Conservation (phyloP, 1,140 invertebrate genomes). For the Dendroctonus valens region DNA sequence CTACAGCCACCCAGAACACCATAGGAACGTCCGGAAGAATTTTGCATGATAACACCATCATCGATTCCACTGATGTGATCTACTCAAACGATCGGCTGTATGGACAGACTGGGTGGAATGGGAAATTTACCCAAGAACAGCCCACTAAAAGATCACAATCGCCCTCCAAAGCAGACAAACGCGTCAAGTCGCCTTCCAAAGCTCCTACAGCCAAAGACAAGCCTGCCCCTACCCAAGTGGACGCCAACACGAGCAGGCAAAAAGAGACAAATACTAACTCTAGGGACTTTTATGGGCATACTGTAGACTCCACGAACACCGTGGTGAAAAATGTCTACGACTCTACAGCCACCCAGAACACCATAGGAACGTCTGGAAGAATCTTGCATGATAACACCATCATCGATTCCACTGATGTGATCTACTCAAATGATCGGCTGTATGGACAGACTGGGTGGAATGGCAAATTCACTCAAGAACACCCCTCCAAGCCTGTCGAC, state of each 20-base stretch:
- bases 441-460: constrained; percentile 46
- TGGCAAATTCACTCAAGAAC: constrained; percentile 40
- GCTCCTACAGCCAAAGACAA: constrained; percentile 11
- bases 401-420: constrained; percentile 40
- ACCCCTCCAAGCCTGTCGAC: constrained; percentile 7
- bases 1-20: constrained; percentile 44
- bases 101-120: constrained; percentile 46
- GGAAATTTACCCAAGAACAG: constrained; percentile 39
- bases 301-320: constrained; percentile 38
- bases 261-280: constrained; percentile 40
- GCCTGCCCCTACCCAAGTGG: constrained; percentile 19
- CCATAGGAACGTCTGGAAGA: constrained; percentile 43
- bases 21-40: constrained; percentile 44
- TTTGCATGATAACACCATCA: constrained; percentile 37
- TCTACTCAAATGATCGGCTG: constrained; percentile 46
- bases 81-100: constrained; percentile 46
- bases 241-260: constrained; percentile 37
- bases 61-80: constrained; percentile 43
- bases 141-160: not conserved
- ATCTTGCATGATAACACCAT: constrained; percentile 41
- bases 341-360: constrained; percentile 44
- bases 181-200: constrained; percentile 36
- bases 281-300: constrained; percentile 45
- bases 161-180: constrained; percentile 4
- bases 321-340: constrained; percentile 45